A percentile compares a stretch with the other conserved stretches of the same genome.
These are phyloP conservation scores for Sturnus vulgaris DNA, from an alignment of 2,113 vertebrate genomes.

Conservation along the genomic window DNA sequence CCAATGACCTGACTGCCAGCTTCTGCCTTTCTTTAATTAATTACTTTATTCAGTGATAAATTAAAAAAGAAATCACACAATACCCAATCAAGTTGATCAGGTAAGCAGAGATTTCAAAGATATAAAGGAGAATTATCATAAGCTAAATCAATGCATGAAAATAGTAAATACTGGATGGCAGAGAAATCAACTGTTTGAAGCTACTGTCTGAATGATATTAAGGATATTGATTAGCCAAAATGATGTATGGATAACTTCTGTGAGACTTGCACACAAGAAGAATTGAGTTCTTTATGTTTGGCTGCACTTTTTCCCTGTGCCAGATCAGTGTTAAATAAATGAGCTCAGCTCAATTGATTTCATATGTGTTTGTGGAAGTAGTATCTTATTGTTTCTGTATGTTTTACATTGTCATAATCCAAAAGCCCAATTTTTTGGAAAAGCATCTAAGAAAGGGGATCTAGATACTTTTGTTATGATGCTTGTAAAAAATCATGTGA, in stretches of 20 bases:
- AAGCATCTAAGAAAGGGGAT: neutral
- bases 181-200: neutral
- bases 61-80: neutral
- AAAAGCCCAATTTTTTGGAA: neutral
- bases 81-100: neutral
- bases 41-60: neutral
- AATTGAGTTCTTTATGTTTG: neutral
- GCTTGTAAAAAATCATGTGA: neutral
- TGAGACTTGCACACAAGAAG: neutral
- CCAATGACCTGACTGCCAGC: neutral
- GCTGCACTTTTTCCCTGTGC: neutral
- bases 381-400: neutral
- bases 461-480: neutral
- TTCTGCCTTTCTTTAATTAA: neutral
- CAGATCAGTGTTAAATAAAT: neutral
- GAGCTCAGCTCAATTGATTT: neutral
- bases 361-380: neutral
- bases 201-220: neutral
- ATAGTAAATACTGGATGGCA: neutral
- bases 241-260: neutral
- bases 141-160: neutral
- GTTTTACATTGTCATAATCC: neutral
- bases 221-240: neutral
- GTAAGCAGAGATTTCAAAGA: neutral
- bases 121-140: neutral